Evolutionary conservation across 2,797 vertebrate genomes (phyloP), one percentile per base, ranked within the genome.

Genomic region (Natrix natrix): DNA sequence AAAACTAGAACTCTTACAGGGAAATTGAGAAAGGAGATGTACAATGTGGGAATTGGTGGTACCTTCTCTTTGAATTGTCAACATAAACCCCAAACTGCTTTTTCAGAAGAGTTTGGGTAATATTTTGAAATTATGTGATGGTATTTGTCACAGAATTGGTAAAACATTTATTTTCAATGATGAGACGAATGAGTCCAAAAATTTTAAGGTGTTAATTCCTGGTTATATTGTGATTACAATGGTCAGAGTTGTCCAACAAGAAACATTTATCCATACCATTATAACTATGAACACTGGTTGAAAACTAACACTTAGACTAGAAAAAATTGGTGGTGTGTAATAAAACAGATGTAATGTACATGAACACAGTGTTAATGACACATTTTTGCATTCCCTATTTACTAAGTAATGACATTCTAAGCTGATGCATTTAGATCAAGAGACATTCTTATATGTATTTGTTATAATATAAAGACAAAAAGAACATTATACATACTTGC

Each of bases 391-490:
- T 86, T 24, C 32, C n/a, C 55, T 54, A 59, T 88, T 43, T 63
- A 55, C 55, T n/a, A 61, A 88, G 43, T 61, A 52, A 17, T 56
- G 26, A 52, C 83, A 91, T 28, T 37, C 22, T 91, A 61, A 93
- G 61, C 83, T 63, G 43, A 91, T 88, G 37, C 0, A 92, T 60
- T 78, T 78, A 22, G 48, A 57, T 86, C 87, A 69, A 89, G 74
- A 48, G 22, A 93, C 61, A 10, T 90, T 48, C 86, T 88, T 60
- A 0, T 88, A 8, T 22, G 61, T 16, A 43, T 69, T 0, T 37
- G 94, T 92, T 94, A 92, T 89, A 86, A 83, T 22, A 93, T 22
- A 28, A 7, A 57, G 14, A 59, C 8, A 83, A 59, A 52, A 93
- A 78, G n/a, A 48, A 59, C 20, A 91, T 88, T 24, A 3, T 91